A percentile compares a stretch with the other conserved stretches of the same genome.
phyloP scores from a whole-genome alignment of 2,797 vertebrate genomes.

The Thunnus albacares region DNA sequence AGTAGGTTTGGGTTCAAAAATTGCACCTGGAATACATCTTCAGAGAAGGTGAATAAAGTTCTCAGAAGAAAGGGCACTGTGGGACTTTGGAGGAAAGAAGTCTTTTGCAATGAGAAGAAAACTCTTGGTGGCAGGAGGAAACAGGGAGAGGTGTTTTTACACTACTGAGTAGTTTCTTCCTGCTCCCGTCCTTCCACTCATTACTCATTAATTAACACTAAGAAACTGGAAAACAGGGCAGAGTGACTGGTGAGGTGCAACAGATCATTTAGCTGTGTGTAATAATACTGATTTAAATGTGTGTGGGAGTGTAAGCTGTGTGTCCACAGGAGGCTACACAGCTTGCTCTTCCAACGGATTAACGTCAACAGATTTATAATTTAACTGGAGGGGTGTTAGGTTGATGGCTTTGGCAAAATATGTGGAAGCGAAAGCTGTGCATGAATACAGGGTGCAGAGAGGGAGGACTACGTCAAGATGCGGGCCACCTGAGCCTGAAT shows the following conservation, averaged over 20 bases:
- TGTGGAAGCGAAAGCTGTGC: conserved; percentile 49
- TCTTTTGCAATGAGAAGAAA: conserved; percentile 40
- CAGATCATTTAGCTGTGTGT: conserved; percentile 21
- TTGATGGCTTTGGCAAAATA: conserved; percentile 55
- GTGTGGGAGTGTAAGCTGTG: conserved; percentile 7
- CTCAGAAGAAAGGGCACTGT: conserved; percentile 66
- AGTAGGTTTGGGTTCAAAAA: conserved; percentile 69
- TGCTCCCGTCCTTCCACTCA: conserved; percentile 4
- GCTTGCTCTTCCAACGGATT: conserved; percentile 20
- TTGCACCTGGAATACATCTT: conserved; percentile 62
- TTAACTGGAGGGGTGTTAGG: conserved; percentile 27
- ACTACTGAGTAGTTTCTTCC: conserved; percentile 28
- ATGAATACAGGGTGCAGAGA: conserved; percentile 7
- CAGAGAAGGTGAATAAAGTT: conserved; percentile 45
- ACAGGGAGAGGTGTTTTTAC: conserved; percentile 29
- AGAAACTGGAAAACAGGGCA: conserved; percentile 24
- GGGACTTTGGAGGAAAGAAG: conserved; percentile 44
- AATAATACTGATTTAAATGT: conserved; percentile 35
- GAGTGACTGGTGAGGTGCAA: conserved; percentile 35
- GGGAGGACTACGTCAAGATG: conserved; percentile 83
- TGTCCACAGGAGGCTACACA: conserved; percentile 24
- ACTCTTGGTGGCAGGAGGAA: conserved; percentile 27
- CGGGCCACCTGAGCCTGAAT: conserved; percentile 91
- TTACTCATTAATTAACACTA: conserved; percentile 16
- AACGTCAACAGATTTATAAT: conserved; percentile 26